A percentile compares a stretch with the other conserved stretches of the same genome.
phyloP scores from a whole-genome alignment of 2,797 vertebrate genomes.

The Manis crassicaudata region DNA sequence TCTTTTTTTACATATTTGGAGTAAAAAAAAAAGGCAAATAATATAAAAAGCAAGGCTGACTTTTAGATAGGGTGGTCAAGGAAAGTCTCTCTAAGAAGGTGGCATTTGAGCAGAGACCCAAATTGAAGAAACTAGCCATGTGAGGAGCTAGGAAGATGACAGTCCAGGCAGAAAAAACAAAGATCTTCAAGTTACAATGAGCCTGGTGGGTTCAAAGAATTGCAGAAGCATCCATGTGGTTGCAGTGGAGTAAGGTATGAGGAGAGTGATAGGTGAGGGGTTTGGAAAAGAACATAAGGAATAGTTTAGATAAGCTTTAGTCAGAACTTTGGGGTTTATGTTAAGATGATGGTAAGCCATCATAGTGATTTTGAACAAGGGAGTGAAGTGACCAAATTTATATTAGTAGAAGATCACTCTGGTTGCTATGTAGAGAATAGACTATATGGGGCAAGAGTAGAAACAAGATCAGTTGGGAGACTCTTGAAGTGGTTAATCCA shows the following conservation, averaged over 20 bases:
- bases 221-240: not conserved
- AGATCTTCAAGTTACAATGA: not conserved
- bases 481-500: not conserved
- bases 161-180: not conserved
- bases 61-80: slow-evolving; percentile 1
- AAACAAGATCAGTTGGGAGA: not conserved
- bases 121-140: not conserved
- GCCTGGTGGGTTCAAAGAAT: not conserved
- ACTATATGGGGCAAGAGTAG: not conserved
- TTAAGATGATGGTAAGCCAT: slow-evolving; percentile 14
- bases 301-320: not conserved
- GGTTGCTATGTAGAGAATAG: not conserved
- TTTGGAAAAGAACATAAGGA: not conserved
- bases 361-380: slow-evolving; percentile 5
- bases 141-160: not conserved
- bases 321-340: not conserved
- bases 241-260: not conserved
- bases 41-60: not conserved
- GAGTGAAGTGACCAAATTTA: not conserved
- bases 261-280: not conserved
- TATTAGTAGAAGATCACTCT: not conserved
- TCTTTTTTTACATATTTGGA: not conserved
- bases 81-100: not conserved
- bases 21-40: not conserved
- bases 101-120: not conserved